Evolutionary conservation across 2,797 vertebrate species (phyloP).

Genomic region (Protonibea diacanthus): DNA sequence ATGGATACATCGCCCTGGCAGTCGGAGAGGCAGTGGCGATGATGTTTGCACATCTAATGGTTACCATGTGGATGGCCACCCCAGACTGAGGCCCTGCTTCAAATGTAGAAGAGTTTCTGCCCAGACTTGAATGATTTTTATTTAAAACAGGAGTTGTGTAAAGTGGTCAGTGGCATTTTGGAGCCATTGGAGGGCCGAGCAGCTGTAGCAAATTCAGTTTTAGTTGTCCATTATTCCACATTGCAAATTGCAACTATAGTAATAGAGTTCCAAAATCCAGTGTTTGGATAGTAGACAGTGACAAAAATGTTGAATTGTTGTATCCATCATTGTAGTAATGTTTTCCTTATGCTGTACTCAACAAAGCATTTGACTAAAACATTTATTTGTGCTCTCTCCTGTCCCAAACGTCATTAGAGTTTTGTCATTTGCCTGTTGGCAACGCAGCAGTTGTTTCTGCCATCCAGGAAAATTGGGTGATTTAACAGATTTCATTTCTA

Average conservation of each 20-base stretch:
- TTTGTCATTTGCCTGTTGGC: slow-evolving; percentile 19
- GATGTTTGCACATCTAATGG: slow-evolving; percentile 75
- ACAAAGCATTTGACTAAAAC: slow-evolving; percentile 9
- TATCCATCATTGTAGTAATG: neutral
- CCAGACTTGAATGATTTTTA: slow-evolving; percentile 46
- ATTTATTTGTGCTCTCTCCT: slow-evolving; percentile 25
- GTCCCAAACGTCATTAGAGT: slow-evolving; percentile 24
- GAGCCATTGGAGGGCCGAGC: slow-evolving; percentile 22
- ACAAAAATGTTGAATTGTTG: neutral
- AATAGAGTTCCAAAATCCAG: slow-evolving; percentile 14
- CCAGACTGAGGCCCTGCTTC: slow-evolving; percentile 43
- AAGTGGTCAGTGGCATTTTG: slow-evolving; percentile 41
- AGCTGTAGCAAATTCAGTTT: slow-evolving; percentile 28
- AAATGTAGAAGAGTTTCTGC: slow-evolving; percentile 25
- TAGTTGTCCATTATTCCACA: slow-evolving; percentile 2
- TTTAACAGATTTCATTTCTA: slow-evolving; percentile 22
- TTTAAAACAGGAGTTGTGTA: slow-evolving; percentile 40
- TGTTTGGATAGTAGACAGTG: neutral
- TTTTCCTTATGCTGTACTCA: slow-evolving; percentile 1
- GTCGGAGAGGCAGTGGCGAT: slow-evolving; percentile 54
- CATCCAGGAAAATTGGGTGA: slow-evolving; percentile 6
- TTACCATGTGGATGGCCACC: slow-evolving; percentile 62
- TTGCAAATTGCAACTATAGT: neutral
- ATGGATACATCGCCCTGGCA: slow-evolving; percentile 63
- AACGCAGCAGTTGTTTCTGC: slow-evolving; percentile 12